A percentile compares a stretch with the other conserved stretches of the same genome.
phyloP scores from a whole-genome alignment of 2,797 vertebrate genomes.

The Crenuchus spilurus region DNA sequence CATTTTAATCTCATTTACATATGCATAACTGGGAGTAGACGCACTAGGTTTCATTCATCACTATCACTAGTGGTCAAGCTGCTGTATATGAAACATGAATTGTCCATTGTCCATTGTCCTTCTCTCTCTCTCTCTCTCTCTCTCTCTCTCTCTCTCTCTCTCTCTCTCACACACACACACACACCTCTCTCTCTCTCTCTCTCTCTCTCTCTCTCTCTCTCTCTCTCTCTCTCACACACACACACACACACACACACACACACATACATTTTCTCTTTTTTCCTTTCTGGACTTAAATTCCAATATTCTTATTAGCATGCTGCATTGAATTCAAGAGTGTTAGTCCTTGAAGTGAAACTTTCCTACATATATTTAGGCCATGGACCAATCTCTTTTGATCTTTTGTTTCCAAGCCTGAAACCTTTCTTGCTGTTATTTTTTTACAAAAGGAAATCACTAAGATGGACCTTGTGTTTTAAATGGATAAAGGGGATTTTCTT shows the following conservation, averaged over 20 bases:
- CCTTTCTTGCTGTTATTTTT: conserved; percentile 73
- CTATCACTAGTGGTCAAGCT: too few species aligned
- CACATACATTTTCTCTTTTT: not conserved
- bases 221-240: conserved; percentile 1
- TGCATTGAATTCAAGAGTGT: conserved; percentile 64
- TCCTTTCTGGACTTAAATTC: conserved; percentile 39
- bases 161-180: not conserved
- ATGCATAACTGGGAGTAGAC: too few species aligned
- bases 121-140: too few species aligned
- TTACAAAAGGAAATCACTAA: conserved; percentile 67
- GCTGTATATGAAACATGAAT: too few species aligned
- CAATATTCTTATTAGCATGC: conserved; percentile 56
- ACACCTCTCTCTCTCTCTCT: not conserved
- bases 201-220: conserved; percentile 18
- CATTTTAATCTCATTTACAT: not conserved
- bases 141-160: too few species aligned
- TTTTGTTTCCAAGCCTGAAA: conserved; percentile 63
- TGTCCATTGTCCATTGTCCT: too few species aligned
- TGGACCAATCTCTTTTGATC: conserved; percentile 71
- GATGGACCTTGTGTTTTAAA: conserved; percentile 59
- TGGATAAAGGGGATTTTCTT: conserved; percentile 56
- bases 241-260: too few species aligned
- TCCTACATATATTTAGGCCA: too few species aligned
- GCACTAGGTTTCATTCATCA: too few species aligned
- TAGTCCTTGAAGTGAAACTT: conserved; percentile 69